These are phyloP conservation scores for Acronicta psi DNA, from an alignment of 2,888 invertebrate species.

Conservation along the genomic window DNA sequence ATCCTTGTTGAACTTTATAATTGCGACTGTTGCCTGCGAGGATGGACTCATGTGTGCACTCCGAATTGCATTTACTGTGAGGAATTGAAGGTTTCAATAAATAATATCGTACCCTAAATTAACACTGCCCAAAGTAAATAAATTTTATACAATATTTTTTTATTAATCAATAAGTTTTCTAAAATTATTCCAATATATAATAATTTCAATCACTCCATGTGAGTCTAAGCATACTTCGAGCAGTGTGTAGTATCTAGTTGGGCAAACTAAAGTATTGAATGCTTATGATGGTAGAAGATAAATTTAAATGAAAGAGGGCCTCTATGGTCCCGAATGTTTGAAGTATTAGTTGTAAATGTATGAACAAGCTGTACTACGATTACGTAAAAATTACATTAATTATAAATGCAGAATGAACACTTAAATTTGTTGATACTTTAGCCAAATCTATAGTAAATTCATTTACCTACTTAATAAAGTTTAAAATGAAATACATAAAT, in stretches of 20 bases:
- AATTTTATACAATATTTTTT: slow-evolving; percentile 73
- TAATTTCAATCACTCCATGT: slow-evolving; percentile 72
- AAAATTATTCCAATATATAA: slow-evolving; percentile 64
- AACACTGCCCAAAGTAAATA: slow-evolving; percentile 72
- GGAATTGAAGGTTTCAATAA: slow-evolving; percentile 73
- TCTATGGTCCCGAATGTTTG: slow-evolving; percentile 41
- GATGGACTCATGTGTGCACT: slow-evolving; percentile 45
- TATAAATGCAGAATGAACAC: slow-evolving; percentile 45
- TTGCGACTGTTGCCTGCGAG: slow-evolving; percentile 53
- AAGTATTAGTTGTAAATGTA: slow-evolving; percentile 29
- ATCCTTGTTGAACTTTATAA: slow-evolving; percentile 60
- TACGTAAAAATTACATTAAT: slow-evolving; percentile 42
- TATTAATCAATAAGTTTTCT: slow-evolving; percentile 58
- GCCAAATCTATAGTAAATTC: slow-evolving; percentile 72
- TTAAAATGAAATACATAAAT: slow-evolving; percentile 41
- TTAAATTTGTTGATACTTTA: slow-evolving; percentile 66
- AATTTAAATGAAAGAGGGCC: slow-evolving; percentile 40
- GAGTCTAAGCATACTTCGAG: slow-evolving; percentile 72
- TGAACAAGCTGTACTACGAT: slow-evolving; percentile 31
- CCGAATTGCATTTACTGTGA: slow-evolving; percentile 67
- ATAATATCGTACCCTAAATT: slow-evolving; percentile 63
- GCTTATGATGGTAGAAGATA: slow-evolving; percentile 51
- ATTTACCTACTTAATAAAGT: slow-evolving; percentile 55
- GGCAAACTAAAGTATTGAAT: slow-evolving; percentile 51
- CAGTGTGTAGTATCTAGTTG: slow-evolving; percentile 57